Evolutionary conservation across 2,113 vertebrate genomes (phyloP), one percentile per base, ranked within the genome.

Genomic region (Erinaceus europaeus): DNA sequence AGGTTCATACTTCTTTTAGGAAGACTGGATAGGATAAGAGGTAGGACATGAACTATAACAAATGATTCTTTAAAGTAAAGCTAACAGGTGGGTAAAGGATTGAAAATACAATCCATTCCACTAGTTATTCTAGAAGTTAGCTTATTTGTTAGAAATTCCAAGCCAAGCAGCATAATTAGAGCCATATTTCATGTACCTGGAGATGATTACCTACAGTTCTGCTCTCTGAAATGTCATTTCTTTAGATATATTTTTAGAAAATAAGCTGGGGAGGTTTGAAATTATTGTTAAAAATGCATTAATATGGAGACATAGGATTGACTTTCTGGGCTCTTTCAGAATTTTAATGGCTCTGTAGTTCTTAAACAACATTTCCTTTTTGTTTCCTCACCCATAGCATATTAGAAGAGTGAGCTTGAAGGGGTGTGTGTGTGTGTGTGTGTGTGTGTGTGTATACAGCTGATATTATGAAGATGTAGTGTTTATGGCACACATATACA

Each of bases 31-130:
- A 64, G 42, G 40, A 74, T 53, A 38, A 76, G 29, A 52, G 17
- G 4, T 76, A 44, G 21, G 64, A 52, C 57, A 5, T 25, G 40
- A 20, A 20, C 8, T 25, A 29, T 73, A 80, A 76, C 52, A 85
- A 82, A 74, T 72, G 73, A 7, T 71, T 57, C 81, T 89, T 93
- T 89, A 50, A 81, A 55, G 32, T 88, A 74, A 77, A 73, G 11
- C 27, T 59, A 88, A 48, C 5, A 44, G 21, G 50, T 86, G 15
- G 50, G 44, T 79, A 80, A 77, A 29, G 6, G n/a, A 57, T 80
- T 76, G 62, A 88, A 89, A 79, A 73, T 61, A 38, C 9, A 64
- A 4, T 69, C 4, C 29, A 72, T 55, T 84, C 29, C 46, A 53
- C 55, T 55, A 61, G n/a, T 65, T 29, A 72, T 48, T 75, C 32